phyloP scores from a whole-genome alignment of 1,140 invertebrate genomes.

The Vanessa tameamea region DNA sequence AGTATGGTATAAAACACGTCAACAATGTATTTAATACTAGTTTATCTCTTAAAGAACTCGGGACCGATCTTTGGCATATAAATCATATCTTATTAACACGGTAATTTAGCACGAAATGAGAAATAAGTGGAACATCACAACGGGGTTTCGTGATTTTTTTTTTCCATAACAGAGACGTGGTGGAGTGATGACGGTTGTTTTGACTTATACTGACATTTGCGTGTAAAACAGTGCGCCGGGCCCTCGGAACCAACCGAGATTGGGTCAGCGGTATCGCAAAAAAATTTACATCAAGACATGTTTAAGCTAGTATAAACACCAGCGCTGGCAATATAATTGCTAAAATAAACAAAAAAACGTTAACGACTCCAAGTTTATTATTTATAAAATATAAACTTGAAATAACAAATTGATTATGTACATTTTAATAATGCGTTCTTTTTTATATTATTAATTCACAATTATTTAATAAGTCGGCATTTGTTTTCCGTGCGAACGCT shows the following conservation, averaged over 20 bases:
- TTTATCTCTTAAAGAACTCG: slow-evolving; percentile 10
- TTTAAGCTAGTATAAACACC: slow-evolving; percentile 21
- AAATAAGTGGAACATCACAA: slow-evolving; percentile 48
- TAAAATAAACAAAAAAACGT: slow-evolving; percentile 1
- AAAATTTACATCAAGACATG: slow-evolving; percentile 32
- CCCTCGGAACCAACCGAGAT: slow-evolving; percentile 12
- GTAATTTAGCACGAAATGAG: slow-evolving; percentile 61
- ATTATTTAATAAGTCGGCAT: no score
- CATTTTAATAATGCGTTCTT: no score
- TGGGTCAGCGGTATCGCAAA: slow-evolving; percentile 31
- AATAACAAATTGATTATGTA: not conserved
- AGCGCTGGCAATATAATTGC: slow-evolving; percentile 23
- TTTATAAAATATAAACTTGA: no score
- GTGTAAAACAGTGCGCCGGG: slow-evolving; percentile 46
- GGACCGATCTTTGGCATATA: slow-evolving; percentile 37
- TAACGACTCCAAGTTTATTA: not conserved
- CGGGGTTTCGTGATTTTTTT: slow-evolving; percentile 43
- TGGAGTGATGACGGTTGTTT: slow-evolving; percentile 75
- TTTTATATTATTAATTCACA: no score
- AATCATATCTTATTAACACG: slow-evolving; percentile 64
- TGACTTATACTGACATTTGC: slow-evolving; percentile 73
- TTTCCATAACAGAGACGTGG: slow-evolving; percentile 47
- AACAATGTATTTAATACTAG: slow-evolving; percentile 2
- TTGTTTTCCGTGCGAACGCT: no score
- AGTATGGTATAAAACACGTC: not conserved